Conservation (phyloP, 2,113 vertebrate species). For the Thryonomys swinderianus region DNA sequence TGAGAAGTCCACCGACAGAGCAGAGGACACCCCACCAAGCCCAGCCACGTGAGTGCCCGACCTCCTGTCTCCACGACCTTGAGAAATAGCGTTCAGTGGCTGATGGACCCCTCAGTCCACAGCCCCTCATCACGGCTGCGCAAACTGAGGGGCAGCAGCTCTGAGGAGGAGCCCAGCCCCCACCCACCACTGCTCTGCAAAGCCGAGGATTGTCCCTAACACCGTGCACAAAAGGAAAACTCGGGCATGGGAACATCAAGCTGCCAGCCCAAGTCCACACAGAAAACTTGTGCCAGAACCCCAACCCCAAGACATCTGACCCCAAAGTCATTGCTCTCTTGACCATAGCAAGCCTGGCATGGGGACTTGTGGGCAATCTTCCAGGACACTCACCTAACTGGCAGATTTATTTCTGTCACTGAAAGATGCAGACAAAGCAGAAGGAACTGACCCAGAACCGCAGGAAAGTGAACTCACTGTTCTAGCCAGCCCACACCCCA, state of each 20-base stretch:
- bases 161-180: too few species aligned
- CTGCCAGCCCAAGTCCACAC: background rate
- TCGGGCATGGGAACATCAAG: background rate
- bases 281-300: background rate
- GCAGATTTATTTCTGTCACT: background rate
- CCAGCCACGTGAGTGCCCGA: background rate
- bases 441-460: constrained; percentile 80
- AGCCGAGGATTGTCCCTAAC: background rate
- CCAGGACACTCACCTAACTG: background rate
- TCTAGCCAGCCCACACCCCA: constrained; percentile 74
- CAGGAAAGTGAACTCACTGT: constrained; percentile 74
- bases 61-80: background rate
- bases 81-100: background rate
- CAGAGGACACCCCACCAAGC: background rate
- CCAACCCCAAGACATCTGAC: background rate
- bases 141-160: background rate
- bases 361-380: background rate
- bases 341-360: background rate
- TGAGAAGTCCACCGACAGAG: background rate
- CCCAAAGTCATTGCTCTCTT: background rate
- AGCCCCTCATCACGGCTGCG: too few species aligned
- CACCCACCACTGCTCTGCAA: background rate
- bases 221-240: background rate
- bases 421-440: constrained; percentile 23
- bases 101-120: background rate